These are phyloP conservation scores for Coronaproctus castanopsis DNA, from an alignment of 2,888 invertebrate genomes.

Conservation along the genomic window DNA sequence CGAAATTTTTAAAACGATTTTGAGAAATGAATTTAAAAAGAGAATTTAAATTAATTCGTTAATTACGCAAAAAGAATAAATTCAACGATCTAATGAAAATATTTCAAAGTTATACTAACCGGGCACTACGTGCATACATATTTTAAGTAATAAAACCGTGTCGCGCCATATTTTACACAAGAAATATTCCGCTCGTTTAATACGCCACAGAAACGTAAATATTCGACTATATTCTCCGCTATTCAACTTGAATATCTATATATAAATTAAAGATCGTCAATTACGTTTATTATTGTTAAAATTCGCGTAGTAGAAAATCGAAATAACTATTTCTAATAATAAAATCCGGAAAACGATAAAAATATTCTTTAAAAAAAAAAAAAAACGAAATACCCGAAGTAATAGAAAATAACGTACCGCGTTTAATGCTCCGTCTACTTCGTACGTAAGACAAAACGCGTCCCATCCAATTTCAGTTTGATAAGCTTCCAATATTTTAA, in stretches of 20 bases:
- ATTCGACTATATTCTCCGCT: slow-evolving; percentile 58
- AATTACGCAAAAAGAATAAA: no score
- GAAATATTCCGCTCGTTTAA: slow-evolving; percentile 71
- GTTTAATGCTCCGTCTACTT: slow-evolving; percentile 70
- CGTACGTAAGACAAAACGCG: slow-evolving; percentile 68
- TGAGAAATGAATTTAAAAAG: no score
- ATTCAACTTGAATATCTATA: slow-evolving; percentile 33
- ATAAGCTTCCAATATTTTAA: slow-evolving; percentile 42
- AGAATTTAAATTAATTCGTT: no score
- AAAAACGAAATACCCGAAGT: neutral
- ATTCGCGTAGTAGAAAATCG: no score
- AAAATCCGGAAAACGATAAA: neutral
- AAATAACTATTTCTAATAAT: no score
- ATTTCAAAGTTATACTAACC: no score
- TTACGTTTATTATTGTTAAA: no score
- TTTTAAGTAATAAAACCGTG: slow-evolving; percentile 13
- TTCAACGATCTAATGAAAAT: no score
- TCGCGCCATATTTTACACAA: slow-evolving; percentile 64
- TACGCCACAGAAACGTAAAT: slow-evolving; percentile 73
- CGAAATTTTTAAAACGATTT: no score
- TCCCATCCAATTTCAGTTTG: slow-evolving; percentile 73
- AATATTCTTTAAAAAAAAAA: neutral
- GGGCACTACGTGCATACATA: slow-evolving; percentile 35
- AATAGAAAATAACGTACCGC: slow-evolving; percentile 35
- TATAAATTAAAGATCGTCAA: no score